Percentiles rank a stretch among this genome's conserved stretches.
These are phyloP conservation scores for Oreochromis tanganicae DNA, from an alignment of 2,113 vertebrate genomes.

Conservation along the genomic window DNA sequence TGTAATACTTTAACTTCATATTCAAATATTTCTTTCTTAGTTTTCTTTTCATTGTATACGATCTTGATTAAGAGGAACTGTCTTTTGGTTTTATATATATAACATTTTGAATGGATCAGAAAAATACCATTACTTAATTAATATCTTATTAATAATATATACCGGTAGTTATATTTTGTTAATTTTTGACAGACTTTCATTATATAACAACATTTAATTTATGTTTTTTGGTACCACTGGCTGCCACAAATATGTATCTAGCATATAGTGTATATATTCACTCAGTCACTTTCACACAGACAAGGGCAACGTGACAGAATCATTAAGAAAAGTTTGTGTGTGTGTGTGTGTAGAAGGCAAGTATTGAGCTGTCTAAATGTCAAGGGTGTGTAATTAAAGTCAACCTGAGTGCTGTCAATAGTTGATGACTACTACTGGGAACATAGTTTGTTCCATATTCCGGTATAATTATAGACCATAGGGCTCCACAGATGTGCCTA, in stretches of 20 bases:
- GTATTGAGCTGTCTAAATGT: slow-evolving; percentile 52
- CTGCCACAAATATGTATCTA: slow-evolving; percentile 7
- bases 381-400: slow-evolving; percentile 50
- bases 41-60: not conserved
- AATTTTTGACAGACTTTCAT: not conserved
- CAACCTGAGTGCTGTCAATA: slow-evolving; percentile 46
- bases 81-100: not conserved
- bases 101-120: not conserved
- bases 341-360: not conserved
- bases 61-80: not conserved
- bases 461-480: slow-evolving; percentile 41
- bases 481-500: slow-evolving; percentile 9
- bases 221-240: not conserved
- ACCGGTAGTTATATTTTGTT: not conserved
- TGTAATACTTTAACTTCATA: not conserved
- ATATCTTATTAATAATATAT: not conserved
- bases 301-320: slow-evolving; percentile 38
- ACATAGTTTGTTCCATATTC: slow-evolving; percentile 10
- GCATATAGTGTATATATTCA: not conserved
- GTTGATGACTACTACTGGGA: slow-evolving; percentile 32
- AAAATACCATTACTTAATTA: not conserved
- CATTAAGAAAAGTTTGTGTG: not conserved
- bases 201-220: slow-evolving; percentile 48
- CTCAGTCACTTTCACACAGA: slow-evolving; percentile 13
- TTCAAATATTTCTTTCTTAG: not conserved